A percentile compares a stretch with the other conserved stretches of the same genome.
These are phyloP conservation scores for Psilopsiagon aymara DNA, from an alignment of 2,113 vertebrate species.

Conservation along the genomic window DNA sequence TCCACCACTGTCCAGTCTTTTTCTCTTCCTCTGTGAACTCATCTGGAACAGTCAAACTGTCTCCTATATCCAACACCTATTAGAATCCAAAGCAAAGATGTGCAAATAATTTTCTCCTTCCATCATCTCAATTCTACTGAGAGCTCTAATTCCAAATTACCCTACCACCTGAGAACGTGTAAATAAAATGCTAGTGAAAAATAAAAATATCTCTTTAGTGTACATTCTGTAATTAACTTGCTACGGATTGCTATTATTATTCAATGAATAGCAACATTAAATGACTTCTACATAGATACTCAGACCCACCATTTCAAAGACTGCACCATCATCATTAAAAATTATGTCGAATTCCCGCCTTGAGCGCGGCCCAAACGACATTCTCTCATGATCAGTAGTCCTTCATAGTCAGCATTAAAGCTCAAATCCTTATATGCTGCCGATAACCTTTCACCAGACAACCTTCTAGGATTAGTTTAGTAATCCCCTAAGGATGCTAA, in stretches of 20 bases:
- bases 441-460: slow-evolving; percentile 19
- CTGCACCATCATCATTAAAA: slow-evolving; percentile 74
- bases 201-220: not conserved
- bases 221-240: not conserved
- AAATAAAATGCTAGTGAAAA: not conserved
- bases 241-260: not conserved
- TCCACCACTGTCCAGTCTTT: slow-evolving; percentile 90
- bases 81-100: slow-evolving; percentile 31
- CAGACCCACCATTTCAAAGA: slow-evolving; percentile 79
- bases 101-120: not conserved
- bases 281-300: not conserved
- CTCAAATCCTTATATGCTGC: not conserved
- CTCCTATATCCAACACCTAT: slow-evolving; percentile 94
- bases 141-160: not conserved
- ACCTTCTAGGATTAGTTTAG: slow-evolving; percentile 18
- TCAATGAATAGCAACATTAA: not conserved
- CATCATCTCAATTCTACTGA: not conserved
- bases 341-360: slow-evolving; percentile 59
- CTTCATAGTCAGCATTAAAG: slow-evolving; percentile 8
- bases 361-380: slow-evolving; percentile 59
- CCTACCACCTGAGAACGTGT: not conserved
- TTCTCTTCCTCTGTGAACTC: slow-evolving; percentile 95
- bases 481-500: slow-evolving; percentile 48
- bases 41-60: slow-evolving; percentile 91
- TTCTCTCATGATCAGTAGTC: slow-evolving; percentile 10